Percentiles rank a stretch among this genome's conserved stretches.
Evolutionary conservation across 1,140 invertebrate genomes (phyloP).

Genomic region (Trinorchestia longiramus): DNA sequence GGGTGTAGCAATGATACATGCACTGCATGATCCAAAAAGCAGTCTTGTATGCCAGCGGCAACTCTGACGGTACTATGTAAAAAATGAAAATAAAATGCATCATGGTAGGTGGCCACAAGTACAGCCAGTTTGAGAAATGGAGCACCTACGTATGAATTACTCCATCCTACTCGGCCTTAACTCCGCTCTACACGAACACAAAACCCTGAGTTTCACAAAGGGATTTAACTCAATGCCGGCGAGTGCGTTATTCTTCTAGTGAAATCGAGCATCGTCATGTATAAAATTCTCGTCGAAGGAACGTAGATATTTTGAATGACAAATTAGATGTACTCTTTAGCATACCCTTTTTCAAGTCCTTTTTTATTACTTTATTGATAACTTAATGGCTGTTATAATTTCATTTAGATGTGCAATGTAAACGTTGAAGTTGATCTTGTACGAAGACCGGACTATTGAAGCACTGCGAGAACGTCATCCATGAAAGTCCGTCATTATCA

Average conservation of each 20-base stretch:
- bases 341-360: no score
- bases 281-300: not conserved
- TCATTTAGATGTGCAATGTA: not conserved
- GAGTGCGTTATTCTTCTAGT: not conserved
- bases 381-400: not conserved
- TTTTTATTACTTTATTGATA: not conserved
- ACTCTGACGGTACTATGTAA: not conserved
- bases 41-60: not conserved
- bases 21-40: not conserved
- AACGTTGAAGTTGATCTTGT: not conserved
- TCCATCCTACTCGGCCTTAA: not conserved
- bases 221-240: not conserved
- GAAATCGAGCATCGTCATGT: not conserved
- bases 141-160: not conserved
- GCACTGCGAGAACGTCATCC: not conserved
- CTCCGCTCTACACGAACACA: not conserved
- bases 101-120: not conserved
- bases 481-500: not conserved
- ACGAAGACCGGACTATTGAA: not conserved
- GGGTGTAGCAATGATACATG: not conserved
- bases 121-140: not conserved
- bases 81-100: not conserved
- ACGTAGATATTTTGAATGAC: not conserved
- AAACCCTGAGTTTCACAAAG: not conserved
- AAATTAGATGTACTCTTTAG: not conserved